Conservation (phyloP, 2,113 vertebrate species). For the Marmota monax region DNA sequence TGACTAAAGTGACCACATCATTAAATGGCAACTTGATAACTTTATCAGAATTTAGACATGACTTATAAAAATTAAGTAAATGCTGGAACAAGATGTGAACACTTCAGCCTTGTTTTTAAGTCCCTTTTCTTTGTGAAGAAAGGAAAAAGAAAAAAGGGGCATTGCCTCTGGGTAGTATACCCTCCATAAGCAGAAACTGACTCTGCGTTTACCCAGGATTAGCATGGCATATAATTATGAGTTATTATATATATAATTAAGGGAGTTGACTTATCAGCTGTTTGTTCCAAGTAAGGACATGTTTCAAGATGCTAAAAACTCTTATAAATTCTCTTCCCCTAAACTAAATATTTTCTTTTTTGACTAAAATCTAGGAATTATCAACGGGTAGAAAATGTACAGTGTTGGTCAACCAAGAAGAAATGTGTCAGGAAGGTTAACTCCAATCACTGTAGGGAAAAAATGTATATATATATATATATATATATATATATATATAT, state of each 20-base stretch:
- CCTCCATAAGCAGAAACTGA: not conserved
- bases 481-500: too few relatives aligned
- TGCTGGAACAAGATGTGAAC: not conserved
- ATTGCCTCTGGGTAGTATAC: not conserved
- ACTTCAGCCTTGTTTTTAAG: not conserved
- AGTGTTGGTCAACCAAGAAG: not conserved
- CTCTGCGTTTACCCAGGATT: not conserved
- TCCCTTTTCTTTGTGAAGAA: not conserved
- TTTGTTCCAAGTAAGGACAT: constrained; percentile 39
- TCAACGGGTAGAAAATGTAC: not conserved
- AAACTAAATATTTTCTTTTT: not conserved
- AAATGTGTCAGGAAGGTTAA: not conserved
- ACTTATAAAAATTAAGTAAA: constrained; percentile 21
- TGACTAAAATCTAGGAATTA: not conserved
- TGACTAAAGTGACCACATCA: not conserved
- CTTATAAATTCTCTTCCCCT: not conserved
- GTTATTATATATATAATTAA: constrained; percentile 47
- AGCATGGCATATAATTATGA: not conserved
- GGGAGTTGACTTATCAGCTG: constrained; percentile 54
- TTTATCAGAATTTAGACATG: not conserved
- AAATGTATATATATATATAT: too few relatives aligned
- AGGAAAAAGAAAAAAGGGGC: not conserved
- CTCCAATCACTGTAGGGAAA: not conserved
- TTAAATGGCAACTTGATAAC: constrained; percentile 34
- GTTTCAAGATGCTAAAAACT: constrained; percentile 27